phyloP scores from a whole-genome alignment of 1,140 invertebrate species.

The Solen grandis region DNA sequence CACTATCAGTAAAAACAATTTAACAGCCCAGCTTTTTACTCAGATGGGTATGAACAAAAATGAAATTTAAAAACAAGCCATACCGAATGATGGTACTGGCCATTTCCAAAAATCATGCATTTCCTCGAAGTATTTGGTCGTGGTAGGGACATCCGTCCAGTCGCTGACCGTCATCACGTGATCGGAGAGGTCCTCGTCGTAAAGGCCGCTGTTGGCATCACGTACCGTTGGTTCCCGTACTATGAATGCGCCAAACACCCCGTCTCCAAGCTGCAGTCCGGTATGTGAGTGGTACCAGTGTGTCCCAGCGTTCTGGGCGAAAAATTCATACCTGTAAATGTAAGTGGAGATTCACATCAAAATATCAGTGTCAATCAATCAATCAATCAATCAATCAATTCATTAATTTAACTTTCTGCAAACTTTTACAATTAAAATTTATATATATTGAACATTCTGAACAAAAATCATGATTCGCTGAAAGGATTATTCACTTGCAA shows the following conservation, averaged over 20 bases:
- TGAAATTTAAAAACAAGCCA: neutral
- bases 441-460: too few species aligned
- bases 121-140: constrained; percentile 35
- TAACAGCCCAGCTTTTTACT: too few species aligned
- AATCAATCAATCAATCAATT: too few species aligned
- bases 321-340: constrained; percentile 58
- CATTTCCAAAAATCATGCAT: constrained; percentile 48
- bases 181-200: constrained; percentile 57
- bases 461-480: too few species aligned
- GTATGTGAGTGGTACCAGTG: constrained; percentile 64
- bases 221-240: constrained; percentile 31
- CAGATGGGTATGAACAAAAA: too few species aligned
- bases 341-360: too few species aligned
- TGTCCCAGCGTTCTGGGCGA: constrained; percentile 51
- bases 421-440: too few species aligned
- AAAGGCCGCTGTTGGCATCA: constrained; percentile 46
- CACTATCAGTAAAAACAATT: too few species aligned
- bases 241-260: constrained; percentile 55
- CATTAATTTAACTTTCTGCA: too few species aligned
- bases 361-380: too few species aligned
- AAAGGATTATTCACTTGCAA: too few species aligned
- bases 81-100: neutral
- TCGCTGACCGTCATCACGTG: constrained; percentile 64
- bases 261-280: constrained; percentile 54
- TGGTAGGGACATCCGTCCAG: constrained; percentile 39